Percentiles rank a stretch among this genome's conserved stretches.
Evolutionary conservation across 2,113 vertebrate genomes (phyloP).

Genomic region (Ammodytes marinus): DNA sequence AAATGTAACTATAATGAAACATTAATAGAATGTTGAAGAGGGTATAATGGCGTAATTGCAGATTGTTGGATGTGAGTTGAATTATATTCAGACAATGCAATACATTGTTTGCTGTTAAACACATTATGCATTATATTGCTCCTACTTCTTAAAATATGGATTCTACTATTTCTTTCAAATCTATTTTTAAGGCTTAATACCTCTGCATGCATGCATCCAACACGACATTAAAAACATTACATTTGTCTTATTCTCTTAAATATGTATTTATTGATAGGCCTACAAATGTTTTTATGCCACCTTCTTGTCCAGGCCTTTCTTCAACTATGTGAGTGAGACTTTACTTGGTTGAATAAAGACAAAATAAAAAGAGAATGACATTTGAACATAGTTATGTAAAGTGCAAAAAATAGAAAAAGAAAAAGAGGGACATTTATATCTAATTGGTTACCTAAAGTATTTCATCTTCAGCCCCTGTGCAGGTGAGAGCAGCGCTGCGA

Average conservation of each 20-base stretch:
- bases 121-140: neutral
- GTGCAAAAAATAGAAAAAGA: neutral
- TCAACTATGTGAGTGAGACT: neutral
- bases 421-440: neutral
- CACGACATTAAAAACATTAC: neutral
- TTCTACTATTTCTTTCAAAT: neutral
- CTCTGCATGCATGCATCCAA: neutral
- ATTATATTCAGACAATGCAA: neutral
- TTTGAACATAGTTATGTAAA: neutral
- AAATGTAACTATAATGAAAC: neutral
- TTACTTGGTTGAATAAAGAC: neutral
- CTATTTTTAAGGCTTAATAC: too few species aligned
- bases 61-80: neutral
- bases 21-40: neutral
- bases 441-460: constrained; percentile 15
- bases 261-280: neutral
- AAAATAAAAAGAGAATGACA: neutral
- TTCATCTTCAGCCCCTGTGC: constrained; percentile 12
- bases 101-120: neutral
- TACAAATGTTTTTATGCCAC: neutral
- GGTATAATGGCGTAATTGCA: too few species aligned
- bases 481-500: constrained; percentile 25
- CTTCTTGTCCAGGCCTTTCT: neutral
- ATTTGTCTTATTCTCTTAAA: neutral
- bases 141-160: neutral